Percentiles rank a stretch among this genome's conserved stretches.
These are phyloP conservation scores for Chaetodon auriga DNA, from an alignment of 2,113 vertebrate species.

Conservation along the genomic window DNA sequence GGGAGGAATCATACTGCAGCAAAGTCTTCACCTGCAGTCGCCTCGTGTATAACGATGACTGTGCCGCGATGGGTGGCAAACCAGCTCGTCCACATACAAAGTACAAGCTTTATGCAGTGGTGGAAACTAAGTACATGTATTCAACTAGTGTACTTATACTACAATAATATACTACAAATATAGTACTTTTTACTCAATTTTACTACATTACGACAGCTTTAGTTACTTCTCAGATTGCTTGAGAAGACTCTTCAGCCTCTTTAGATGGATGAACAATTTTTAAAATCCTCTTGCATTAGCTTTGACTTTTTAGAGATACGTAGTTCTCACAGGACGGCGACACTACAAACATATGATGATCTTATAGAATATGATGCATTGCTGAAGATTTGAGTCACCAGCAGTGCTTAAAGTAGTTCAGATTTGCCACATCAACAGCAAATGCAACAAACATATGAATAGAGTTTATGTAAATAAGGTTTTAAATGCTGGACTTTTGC, in stretches of 20 bases:
- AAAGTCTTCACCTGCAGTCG: slow-evolving; percentile 32
- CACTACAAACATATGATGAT: no score
- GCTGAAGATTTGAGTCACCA: no score
- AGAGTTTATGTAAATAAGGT: background rate
- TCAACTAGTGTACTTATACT: no score
- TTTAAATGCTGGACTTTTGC: background rate
- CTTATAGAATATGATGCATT: no score
- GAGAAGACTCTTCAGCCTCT: background rate
- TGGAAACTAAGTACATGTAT: background rate
- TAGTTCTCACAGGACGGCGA: background rate
- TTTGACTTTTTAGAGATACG: background rate
- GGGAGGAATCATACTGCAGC: slow-evolving; percentile 31
- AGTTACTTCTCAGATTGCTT: background rate
- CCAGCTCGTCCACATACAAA: background rate
- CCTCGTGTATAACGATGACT: background rate
- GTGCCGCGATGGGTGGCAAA: background rate
- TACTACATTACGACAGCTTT: background rate
- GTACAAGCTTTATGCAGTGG: background rate
- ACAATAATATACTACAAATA: background rate
- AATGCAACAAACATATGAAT: no score
- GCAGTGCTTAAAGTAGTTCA: background rate
- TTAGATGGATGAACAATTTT: background rate
- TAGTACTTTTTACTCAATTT: background rate
- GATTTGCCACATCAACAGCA: background rate
- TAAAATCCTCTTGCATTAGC: background rate